These are phyloP conservation scores for Drosophila limbata DNA, from an alignment of 2,888 invertebrate species.

Conservation along the genomic window DNA sequence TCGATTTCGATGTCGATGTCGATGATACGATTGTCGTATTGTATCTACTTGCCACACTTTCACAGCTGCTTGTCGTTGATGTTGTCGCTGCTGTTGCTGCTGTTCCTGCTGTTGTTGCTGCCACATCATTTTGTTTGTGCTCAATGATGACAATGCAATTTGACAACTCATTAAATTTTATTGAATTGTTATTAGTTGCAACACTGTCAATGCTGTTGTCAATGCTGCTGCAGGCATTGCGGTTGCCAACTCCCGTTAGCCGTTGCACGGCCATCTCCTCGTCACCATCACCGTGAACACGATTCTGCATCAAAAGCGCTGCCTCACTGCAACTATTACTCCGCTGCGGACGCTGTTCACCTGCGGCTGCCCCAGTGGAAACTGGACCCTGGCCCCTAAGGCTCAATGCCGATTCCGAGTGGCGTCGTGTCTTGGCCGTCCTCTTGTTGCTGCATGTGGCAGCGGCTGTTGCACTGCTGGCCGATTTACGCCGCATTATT, in stretches of 20 bases:
- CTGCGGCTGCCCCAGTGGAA: slow-evolving; percentile 4
- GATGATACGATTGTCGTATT: slow-evolving; percentile 31
- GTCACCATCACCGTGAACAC: slow-evolving; percentile 1
- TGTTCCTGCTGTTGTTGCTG: slow-evolving; percentile 38
- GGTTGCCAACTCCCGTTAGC: slow-evolving; percentile 43
- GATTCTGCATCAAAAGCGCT: slow-evolving; percentile 31
- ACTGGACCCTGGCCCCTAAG: slow-evolving; percentile 2
- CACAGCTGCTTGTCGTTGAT: slow-evolving; percentile 19
- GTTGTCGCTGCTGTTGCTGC: slow-evolving; percentile 26
- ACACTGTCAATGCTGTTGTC: slow-evolving; percentile 43
- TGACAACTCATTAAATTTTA: slow-evolving; percentile 86
- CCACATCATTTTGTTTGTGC: slow-evolving; percentile 78
- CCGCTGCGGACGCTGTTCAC: slow-evolving; percentile 72
- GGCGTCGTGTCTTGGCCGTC: slow-evolving; percentile 76
- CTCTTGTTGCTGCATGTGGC: slow-evolving; percentile 43
- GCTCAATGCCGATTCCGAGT: slow-evolving; percentile 83
- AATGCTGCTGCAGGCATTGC: slow-evolving; percentile 56
- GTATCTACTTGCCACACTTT: slow-evolving; percentile 22
- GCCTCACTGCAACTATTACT: slow-evolving; percentile 82
- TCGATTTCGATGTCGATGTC: slow-evolving; percentile 34
- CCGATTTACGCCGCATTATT: slow-evolving; percentile 83
- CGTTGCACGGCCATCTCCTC: slow-evolving; percentile 8
- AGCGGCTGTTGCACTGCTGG: slow-evolving; percentile 49
- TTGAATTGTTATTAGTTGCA: slow-evolving; percentile 83
- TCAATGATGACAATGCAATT: slow-evolving; percentile 86